Percentiles rank a stretch among this genome's conserved stretches.
Conservation (phyloP, 2,797 vertebrate genomes). For the Setipinna tenuifilis region DNA sequence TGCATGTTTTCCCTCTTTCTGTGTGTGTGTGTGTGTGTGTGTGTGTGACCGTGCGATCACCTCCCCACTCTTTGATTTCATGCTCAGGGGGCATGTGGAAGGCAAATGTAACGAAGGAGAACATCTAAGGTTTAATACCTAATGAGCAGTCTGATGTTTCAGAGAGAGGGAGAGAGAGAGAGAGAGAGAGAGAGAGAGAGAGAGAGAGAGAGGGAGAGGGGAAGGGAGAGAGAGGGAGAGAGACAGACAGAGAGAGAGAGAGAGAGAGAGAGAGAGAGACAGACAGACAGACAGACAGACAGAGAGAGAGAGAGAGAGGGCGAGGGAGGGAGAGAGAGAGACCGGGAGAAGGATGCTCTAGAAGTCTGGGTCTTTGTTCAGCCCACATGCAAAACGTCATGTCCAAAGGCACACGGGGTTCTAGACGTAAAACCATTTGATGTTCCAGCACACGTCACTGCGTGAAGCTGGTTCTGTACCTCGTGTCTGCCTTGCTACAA, state of each 20-base stretch:
- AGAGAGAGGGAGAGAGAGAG: not conserved
- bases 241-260: too few relatives aligned
- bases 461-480: too few relatives aligned
- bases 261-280: too few relatives aligned
- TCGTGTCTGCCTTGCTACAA: not conserved
- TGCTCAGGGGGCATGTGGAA: not conserved
- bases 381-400: not conserved
- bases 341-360: not conserved
- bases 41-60: not conserved
- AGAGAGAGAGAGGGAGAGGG: not conserved
- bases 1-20: too few relatives aligned
- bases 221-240: too few relatives aligned
- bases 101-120: not conserved
- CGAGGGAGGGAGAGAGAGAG: not conserved
- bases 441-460: too few relatives aligned
- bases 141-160: not conserved
- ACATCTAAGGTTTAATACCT: not conserved
- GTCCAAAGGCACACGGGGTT: not conserved
- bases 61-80: not conserved
- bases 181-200: not conserved
- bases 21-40: conserved; percentile 4
- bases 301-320: too few relatives aligned
- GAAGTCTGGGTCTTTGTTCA: not conserved
- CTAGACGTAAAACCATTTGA: not conserved
- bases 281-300: too few relatives aligned